phyloP scores from a whole-genome alignment of 2,113 vertebrate genomes.

The Narcine bancroftii region DNA sequence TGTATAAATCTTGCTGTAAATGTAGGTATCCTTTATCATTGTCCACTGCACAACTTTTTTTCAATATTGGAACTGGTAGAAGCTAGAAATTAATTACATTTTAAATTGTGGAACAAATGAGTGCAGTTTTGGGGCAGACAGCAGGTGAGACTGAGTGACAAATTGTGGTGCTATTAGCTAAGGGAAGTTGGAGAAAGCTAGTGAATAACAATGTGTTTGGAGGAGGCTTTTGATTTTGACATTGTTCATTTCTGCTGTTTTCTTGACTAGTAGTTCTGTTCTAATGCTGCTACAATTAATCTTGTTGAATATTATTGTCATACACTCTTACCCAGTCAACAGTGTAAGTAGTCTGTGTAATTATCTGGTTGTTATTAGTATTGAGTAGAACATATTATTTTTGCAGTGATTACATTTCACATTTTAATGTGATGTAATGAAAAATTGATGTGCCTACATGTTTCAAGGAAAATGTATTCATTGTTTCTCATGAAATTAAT shows the following conservation, averaged over 20 bases:
- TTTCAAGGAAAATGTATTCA: not conserved
- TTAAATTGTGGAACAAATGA: no score
- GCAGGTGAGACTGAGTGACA: no score
- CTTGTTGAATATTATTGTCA: not conserved
- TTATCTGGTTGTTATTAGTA: not conserved
- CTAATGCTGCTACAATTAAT: not conserved
- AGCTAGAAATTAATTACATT: no score
- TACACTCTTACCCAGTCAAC: not conserved
- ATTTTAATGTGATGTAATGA: not conserved
- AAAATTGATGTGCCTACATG: not conserved
- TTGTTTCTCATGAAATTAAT: not conserved
- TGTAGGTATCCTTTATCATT: no score
- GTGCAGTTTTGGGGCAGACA: no score
- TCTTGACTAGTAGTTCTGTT: not conserved
- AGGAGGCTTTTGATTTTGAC: not conserved
- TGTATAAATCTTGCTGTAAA: no score
- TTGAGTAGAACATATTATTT: not conserved
- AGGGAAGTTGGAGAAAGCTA: no score
- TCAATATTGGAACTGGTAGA: no score
- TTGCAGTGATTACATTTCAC: not conserved
- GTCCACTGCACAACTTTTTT: no score
- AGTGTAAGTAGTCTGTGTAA: not conserved
- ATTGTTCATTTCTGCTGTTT: not conserved
- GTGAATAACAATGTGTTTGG: no score
- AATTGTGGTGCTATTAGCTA: no score